A percentile compares a stretch with the other conserved stretches of the same genome.
These are phyloP conservation scores for Triplophysa dalaica DNA, from an alignment of 2,113 vertebrate genomes.

Conservation along the genomic window DNA sequence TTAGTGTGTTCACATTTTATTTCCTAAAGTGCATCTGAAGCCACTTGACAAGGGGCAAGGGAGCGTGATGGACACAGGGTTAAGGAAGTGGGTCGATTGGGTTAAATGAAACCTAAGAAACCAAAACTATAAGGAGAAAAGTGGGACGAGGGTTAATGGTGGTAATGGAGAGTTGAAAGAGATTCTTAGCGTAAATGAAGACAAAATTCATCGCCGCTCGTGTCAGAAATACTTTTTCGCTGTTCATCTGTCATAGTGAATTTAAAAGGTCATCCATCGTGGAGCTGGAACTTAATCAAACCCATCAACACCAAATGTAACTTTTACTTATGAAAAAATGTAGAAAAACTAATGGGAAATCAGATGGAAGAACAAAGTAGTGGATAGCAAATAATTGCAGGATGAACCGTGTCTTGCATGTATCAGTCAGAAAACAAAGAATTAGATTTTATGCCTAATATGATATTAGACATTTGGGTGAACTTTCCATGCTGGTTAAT, in stretches of 20 bases:
- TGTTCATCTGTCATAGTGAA: constrained; percentile 59
- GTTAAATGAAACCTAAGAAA: constrained; percentile 28
- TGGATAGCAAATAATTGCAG: constrained; percentile 59
- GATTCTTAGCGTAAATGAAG: constrained; percentile 27
- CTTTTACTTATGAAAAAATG: constrained; percentile 69
- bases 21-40: constrained; percentile 22
- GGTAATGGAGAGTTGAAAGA: constrained; percentile 13
- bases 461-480: neutral
- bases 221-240: constrained; percentile 56
- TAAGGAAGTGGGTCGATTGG: constrained; percentile 35
- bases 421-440: constrained; percentile 16
- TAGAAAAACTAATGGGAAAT: constrained; percentile 56
- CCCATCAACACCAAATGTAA: constrained; percentile 61
- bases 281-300: constrained; percentile 53
- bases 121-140: constrained; percentile 32
- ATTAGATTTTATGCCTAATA: neutral
- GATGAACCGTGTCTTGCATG: constrained; percentile 54
- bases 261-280: constrained; percentile 64
- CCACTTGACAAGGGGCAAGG: constrained; percentile 34
- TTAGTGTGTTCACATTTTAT: neutral
- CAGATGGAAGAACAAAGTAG: constrained; percentile 71
- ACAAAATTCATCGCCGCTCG: constrained; percentile 31
- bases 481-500: constrained; percentile 9
- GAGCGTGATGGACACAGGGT: constrained; percentile 25
- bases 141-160: constrained; percentile 1